phyloP scores from a whole-genome alignment of 2,113 vertebrate species.

The Brachypteracias leptosomus region DNA sequence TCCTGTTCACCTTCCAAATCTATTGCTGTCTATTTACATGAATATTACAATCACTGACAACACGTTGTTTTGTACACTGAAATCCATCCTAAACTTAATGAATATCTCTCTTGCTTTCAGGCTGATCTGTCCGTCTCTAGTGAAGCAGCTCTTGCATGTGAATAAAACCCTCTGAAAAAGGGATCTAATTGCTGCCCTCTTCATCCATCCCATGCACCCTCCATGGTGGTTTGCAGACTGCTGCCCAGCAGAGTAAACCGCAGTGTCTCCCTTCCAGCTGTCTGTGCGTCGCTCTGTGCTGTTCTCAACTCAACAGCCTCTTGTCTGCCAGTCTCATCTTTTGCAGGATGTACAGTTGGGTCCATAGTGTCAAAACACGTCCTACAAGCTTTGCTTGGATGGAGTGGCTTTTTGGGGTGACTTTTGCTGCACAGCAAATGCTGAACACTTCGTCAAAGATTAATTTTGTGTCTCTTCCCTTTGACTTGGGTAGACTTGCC shows the following conservation, averaged over 20 bases:
- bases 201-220: background rate
- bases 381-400: background rate
- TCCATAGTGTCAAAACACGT: rapidly evolving
- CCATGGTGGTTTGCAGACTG: background rate
- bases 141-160: background rate
- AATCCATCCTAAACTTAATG: background rate
- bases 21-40: background rate
- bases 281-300: rapidly evolving
- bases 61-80: background rate
- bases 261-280: rapidly evolving
- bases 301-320: background rate
- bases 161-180: background rate
- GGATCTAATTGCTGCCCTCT: background rate
- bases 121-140: background rate
- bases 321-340: background rate
- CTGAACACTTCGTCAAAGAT: background rate
- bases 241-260: background rate
- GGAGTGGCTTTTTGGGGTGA: background rate
- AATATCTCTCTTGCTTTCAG: background rate
- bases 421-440: background rate
- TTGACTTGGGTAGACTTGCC: background rate
- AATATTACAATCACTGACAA: background rate
- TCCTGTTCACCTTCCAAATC: background rate
- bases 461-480: background rate
- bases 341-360: background rate